Evolutionary conservation across 1,140 invertebrate genomes (phyloP), one percentile per base, ranked within the genome.

Genomic region (Drosophila melanica): DNA sequence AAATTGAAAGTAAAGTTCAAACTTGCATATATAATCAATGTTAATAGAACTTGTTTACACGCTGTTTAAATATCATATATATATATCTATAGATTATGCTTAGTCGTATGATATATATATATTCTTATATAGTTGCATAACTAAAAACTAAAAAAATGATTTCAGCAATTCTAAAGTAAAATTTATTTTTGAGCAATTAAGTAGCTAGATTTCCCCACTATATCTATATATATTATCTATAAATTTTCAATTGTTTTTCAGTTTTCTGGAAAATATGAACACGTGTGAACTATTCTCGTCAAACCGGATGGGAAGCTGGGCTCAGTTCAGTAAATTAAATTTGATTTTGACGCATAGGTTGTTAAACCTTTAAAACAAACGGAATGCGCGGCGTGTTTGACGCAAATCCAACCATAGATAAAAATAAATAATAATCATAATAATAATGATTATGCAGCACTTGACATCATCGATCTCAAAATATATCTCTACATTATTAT

Each of bases 381-480:
- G 64, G 33, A 69, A 64, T 60, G 51, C 55, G 41, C 51, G 51
- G 50, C 16, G 14, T 54, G 45, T 51, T 41, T 51, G 62, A 45
- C 48, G 35, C 41, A 23, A 62, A 8, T 33, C 35, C 47, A 51
- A 27, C 53, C 47, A 58, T 67, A 47, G 67, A 67, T 48, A 47
- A 53, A 18, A 23, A 55, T 27, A 45, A 8, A 57, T 39, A 48
- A 57, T 58, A 47, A 51, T 50, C 33, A 41, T 60, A 65, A 67
- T 64, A 62, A 55, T 65, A 71, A 55, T 65, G 66, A 71, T 53
- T 51, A 50, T 35, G 55, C 41, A 57, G 27, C 14, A 59, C 75
- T 82, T 72, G 79, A 78, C 79, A 82, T 82, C 80, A 81, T 82
- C 79, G 54, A 47, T 48, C 18, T 67, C 57, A 45, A 74, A 77